Conservation (phyloP, 92 coral and sea anemone genomes). For the Palythoa caribaeorum region DNA sequence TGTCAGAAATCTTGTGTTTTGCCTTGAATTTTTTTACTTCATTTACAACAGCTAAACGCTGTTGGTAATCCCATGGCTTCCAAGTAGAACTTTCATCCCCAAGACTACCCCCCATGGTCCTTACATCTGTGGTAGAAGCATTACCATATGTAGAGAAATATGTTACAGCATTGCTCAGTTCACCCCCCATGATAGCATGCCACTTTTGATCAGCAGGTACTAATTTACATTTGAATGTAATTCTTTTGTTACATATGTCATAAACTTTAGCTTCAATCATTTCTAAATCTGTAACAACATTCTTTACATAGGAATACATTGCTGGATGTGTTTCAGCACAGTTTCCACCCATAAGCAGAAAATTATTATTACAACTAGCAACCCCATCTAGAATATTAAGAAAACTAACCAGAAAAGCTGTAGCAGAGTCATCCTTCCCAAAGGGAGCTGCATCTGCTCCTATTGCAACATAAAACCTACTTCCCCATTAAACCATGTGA, state of each 20-base stretch:
- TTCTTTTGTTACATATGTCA: conserved; percentile 49
- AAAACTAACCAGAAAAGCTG: conserved; percentile 76
- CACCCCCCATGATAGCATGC: conserved; percentile 69
- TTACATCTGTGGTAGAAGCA: conserved; percentile 53
- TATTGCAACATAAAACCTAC: conserved; percentile 57
- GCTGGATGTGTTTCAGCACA: conserved; percentile 70
- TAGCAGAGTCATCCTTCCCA: conserved; percentile 71
- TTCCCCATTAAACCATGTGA: conserved; percentile 67
- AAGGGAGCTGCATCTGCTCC: conserved; percentile 74
- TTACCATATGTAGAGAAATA: conserved; percentile 78
- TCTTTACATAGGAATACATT: conserved; percentile 62
- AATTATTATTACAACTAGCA: conserved; percentile 74
- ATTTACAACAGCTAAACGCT: conserved; percentile 65
- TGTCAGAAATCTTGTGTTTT: conserved; percentile 37
- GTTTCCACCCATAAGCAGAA: conserved; percentile 73
- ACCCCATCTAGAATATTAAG: conserved; percentile 68
- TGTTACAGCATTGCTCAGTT: conserved; percentile 75
- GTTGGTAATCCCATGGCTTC: conserved; percentile 75
- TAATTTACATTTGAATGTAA: conserved; percentile 53
- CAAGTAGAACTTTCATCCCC: conserved; percentile 68
- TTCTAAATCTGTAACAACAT: conserved; percentile 68
- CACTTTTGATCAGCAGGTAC: conserved; percentile 80
- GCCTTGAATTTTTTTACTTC: conserved; percentile 62
- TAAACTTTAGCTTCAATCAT: conserved; percentile 60
- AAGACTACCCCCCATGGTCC: conserved; percentile 58